Evolutionary conservation across 1,140 invertebrate genomes (phyloP), one percentile per base, ranked within the genome.

Genomic region (Drosophila kepulauana): DNA sequence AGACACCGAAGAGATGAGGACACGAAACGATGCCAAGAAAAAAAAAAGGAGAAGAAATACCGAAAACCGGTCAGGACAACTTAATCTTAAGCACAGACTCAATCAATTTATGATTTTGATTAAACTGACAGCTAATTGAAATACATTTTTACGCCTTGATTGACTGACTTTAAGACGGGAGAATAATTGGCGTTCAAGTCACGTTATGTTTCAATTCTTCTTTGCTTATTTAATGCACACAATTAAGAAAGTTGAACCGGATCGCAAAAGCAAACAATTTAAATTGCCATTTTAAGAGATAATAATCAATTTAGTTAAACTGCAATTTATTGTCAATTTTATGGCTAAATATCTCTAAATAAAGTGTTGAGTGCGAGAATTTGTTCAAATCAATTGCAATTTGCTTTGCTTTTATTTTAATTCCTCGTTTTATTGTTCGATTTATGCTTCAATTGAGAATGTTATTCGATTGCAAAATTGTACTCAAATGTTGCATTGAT

Each of bases 71-170:
- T 78, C 58, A 71, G 77, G 73, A 87, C 84, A 87, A 75, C 79
- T 88, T 81, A 88, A 89, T 88, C 81, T 80, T 51, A 59, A 78
- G 58, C 51, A 58, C 51, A 33, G 35, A 41, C 33, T 54, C 70
- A 79, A 82, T 79, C 84, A 89, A 88, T 87, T 88, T 88, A 72
- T 77, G 66, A 72, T 58, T 68, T 71, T 73, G 75, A 82, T 87
- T 79, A 77, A 88, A 81, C 48, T 68, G 74, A 68, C 80, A 78
- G 67, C 78, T 84, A 81, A 88, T 88, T 88, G 81, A 88, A 88
- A 84, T 79, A 46, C 62, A 63, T 75, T 62, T 69, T 74, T 61
- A 62, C 65, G 68, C 68, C 68, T 71, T 63, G 43, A 70, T 74
- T 63, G 65, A 69, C 48, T 30, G 57, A 46, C 48, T 54, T 35